Base-by-base conservation (phyloP, 1,140 invertebrate genomes). In the Xylocopa sonorina region DNA sequence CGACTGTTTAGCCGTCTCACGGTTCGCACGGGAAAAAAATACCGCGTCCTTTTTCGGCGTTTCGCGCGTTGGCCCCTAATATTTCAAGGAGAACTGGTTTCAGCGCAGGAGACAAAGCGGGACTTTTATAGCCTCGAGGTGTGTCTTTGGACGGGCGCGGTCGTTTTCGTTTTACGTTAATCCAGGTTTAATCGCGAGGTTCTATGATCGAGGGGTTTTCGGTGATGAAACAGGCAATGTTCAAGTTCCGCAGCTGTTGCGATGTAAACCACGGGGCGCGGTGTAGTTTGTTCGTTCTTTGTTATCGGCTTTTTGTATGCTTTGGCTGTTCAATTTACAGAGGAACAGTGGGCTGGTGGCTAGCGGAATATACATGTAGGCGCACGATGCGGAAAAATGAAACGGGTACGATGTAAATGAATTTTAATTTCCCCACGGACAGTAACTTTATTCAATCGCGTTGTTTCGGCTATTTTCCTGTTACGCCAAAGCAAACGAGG, bases 381-480 rank as follows among this genome's bases (percentile, higher is more conserved):
- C 6, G 24, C 38, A 1, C 38, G n/a, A 24, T 43, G 29, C 24
- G 14, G 60, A 64, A 60, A 50, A 41, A 60, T 60, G 67, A 77
- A 77, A 32, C 38, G 38, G n/a, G 62, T 21, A 14, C 41, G 34
- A 29, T 27, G 66, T 41, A 43, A 48, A 60, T 41, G 43, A 55
- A 60, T 68, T 77, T 77, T 77, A 77, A 77, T 77, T 77, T 77
- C 64, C 75, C 43, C 27, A 9, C 21, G 43, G 53, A 58, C 24
- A 57, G 46, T 69, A 58, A 69, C 64, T 77, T 58, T 60, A 48
- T 57, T 46, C 53, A 24, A n/a, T 46, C 66, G 24, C 29, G 64
- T 29, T 46, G 43, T 34, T 68, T 29, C 51, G 18, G 27, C n/a
- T 55, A 46, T 68, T 67, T 46, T 76, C 51, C 27, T 27, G 27